Conservation (phyloP, 2,113 vertebrate species). For the Orycteropus afer region DNA sequence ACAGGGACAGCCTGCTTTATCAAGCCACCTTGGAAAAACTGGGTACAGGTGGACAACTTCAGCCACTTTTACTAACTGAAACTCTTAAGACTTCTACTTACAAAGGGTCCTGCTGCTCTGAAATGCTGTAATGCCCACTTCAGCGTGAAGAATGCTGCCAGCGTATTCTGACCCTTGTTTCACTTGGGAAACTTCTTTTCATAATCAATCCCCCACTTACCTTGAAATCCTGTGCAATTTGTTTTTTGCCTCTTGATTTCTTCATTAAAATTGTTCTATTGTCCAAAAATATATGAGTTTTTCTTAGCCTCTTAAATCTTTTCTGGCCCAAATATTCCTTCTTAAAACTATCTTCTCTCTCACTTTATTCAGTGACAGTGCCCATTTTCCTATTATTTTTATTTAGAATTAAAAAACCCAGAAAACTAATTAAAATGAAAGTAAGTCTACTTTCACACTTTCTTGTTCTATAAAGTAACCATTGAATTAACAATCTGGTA, state of each 20-base stretch:
- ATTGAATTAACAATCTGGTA: neutral
- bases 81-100: neutral
- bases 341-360: slow-evolving; percentile 25
- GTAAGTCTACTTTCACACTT: neutral
- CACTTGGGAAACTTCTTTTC: slow-evolving; percentile 34
- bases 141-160: neutral
- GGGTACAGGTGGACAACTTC: neutral
- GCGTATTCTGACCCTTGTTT: neutral
- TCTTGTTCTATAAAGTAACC: neutral
- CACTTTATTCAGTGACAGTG: too few species aligned
- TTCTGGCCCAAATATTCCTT: neutral
- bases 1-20: neutral
- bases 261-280: slow-evolving; percentile 39
- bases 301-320: slow-evolving; percentile 4
- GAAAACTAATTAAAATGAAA: neutral
- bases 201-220: slow-evolving; percentile 57
- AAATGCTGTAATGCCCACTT: neutral
- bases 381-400: slow-evolving; percentile 14
- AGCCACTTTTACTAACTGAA: neutral
- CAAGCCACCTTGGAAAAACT: neutral
- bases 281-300: slow-evolving; percentile 2
- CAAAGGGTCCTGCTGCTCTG: neutral
- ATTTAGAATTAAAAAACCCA: neutral
- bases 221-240: slow-evolving; percentile 56
- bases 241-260: neutral